These are phyloP conservation scores for Monodelphis domestica DNA, from an alignment of 2,797 vertebrate genomes.

Conservation along the genomic window DNA sequence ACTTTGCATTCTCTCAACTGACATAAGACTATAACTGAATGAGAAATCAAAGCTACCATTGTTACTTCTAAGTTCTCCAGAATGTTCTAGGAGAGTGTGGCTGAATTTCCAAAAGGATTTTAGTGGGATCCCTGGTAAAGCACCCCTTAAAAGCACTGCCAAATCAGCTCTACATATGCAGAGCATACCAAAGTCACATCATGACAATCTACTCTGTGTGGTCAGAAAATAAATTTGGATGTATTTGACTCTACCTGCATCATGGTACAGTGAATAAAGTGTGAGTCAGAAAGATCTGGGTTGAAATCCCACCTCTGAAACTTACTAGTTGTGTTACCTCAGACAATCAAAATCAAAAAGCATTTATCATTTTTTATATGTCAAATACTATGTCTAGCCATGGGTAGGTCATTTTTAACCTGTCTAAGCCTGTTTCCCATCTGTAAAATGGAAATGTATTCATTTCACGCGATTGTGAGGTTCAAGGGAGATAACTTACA, in stretches of 20 bases:
- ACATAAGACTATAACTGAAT: not conserved
- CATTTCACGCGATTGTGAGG: not conserved
- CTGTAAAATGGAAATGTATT: not conserved
- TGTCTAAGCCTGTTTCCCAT: not conserved
- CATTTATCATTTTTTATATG: not conserved
- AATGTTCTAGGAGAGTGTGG: conserved; percentile 26
- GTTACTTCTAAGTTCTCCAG: conserved; percentile 23
- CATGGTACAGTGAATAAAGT: not conserved
- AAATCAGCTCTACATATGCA: conserved; percentile 72
- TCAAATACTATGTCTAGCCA: too few species aligned
- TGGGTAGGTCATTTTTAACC: too few species aligned
- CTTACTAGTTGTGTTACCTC: not conserved
- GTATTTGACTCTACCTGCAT: not conserved
- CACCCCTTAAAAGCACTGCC: conserved; percentile 77
- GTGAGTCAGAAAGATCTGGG: not conserved
- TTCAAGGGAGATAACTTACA: not conserved
- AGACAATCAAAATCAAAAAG: not conserved
- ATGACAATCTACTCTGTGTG: conserved; percentile 43
- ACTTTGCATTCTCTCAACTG: not conserved
- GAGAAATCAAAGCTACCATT: conserved; percentile 6
- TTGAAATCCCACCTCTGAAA: not conserved
- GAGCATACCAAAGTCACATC: conserved; percentile 16
- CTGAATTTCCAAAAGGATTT: conserved; percentile 55
- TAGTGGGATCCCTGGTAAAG: conserved; percentile 51
- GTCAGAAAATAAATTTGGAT: not conserved